Conservation (phyloP, 2,113 vertebrate species). For the Psephotus haematonotus region DNA sequence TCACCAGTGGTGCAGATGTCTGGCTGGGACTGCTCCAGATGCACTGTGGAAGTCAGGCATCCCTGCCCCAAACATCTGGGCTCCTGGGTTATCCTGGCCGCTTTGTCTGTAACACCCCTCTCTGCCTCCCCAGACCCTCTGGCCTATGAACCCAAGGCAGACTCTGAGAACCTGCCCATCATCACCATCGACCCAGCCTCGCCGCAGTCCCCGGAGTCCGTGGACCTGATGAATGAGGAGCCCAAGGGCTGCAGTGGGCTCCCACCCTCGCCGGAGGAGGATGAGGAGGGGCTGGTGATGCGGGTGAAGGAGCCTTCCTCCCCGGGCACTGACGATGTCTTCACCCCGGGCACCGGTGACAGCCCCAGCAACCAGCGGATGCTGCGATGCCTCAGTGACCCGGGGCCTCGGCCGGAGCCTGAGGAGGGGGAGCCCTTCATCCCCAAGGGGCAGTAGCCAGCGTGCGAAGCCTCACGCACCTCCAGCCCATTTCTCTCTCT, state of each 20-base stretch:
- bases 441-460: conserved; percentile 74
- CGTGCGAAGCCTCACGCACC: background rate
- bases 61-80: background rate
- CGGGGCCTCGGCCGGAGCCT: conserved; percentile 86
- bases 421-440: conserved; percentile 91
- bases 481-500: background rate
- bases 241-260: conserved; percentile 59
- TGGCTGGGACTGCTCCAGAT: background rate
- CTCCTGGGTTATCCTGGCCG: background rate
- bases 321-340: conserved; percentile 72
- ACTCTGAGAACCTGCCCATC: conserved; percentile 75
- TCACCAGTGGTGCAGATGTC: fast-evolving
- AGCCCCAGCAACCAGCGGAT: conserved; percentile 82
- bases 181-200: conserved; percentile 95
- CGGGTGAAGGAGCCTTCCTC: conserved; percentile 72
- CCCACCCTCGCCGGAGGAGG: conserved; percentile 62
- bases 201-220: conserved; percentile 86
- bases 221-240: conserved; percentile 83
- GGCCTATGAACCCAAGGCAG: conserved; percentile 81
- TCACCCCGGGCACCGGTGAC: conserved; percentile 71
- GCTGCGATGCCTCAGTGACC: conserved; percentile 92
- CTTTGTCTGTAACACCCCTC: background rate
- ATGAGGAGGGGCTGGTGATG: conserved; percentile 84
- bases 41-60: background rate
- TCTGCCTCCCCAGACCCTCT: conserved; percentile 80